These are phyloP conservation scores for Ursus arctos DNA, from an alignment of 2,113 vertebrate genomes.

Conservation along the genomic window DNA sequence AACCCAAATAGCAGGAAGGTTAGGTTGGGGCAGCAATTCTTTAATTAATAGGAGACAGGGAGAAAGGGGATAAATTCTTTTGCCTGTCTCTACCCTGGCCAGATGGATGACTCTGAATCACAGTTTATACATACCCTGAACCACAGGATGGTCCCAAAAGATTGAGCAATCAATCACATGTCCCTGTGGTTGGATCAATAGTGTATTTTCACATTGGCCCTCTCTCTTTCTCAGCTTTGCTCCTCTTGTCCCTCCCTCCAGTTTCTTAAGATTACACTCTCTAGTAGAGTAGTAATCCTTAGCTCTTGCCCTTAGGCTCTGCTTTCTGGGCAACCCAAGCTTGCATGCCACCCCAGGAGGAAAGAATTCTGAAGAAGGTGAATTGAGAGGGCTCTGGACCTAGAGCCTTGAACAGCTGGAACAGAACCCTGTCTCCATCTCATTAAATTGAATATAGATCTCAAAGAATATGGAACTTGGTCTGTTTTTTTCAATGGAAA, in stretches of 20 bases:
- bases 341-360: background rate
- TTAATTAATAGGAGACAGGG: background rate
- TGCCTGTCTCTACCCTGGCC: background rate
- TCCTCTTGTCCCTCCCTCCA: background rate
- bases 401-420: background rate
- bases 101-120: background rate
- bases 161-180: too few species aligned
- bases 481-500: background rate
- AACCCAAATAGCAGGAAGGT: background rate
- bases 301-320: background rate
- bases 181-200: background rate
- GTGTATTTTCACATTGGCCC: background rate
- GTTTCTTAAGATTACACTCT: background rate
- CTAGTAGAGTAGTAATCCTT: background rate
- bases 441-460: slow-evolving; percentile 24
- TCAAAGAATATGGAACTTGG: background rate
- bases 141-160: background rate
- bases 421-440: background rate
- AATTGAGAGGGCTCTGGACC: background rate
- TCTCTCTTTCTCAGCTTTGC: background rate
- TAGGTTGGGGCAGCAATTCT: background rate
- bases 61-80: background rate
- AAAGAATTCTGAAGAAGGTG: background rate
- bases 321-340: background rate
- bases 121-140: background rate